Evolutionary conservation across 1,140 invertebrate genomes (phyloP), one percentile per base, ranked within the genome.

Genomic region (Cotesia typhae): DNA sequence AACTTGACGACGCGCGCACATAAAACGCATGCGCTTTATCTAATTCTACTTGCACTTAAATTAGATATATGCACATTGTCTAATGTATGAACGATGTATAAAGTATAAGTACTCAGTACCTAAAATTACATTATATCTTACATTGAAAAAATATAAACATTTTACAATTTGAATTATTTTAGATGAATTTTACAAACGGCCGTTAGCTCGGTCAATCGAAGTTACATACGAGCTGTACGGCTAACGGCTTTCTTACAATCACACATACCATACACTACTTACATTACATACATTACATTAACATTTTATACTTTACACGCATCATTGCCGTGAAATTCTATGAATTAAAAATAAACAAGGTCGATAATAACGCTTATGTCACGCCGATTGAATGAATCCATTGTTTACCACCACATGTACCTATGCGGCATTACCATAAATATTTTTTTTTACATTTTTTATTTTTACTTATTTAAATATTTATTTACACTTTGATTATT

Each of bases 21-120:
- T 28, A 47, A 61, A 38, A 47, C 64, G 38, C 38, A 47, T 47
- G 64, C 64, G 17, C 41, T 47, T 47, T 47, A 47, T 7, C n/a
- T 38, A 66, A 28, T 66, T 66, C 64, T 52, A 66, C 64, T 66
- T 17, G 17, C 10, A 66, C 64, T 66, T 38, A 47, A 66, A 66
- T 66, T 66, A 66, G 64, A 66, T 52, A 51, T 38, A 66, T 66
- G 38, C 17, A 66, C 5, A 47, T 51, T 20, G 17, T 9, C n/a
- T 55, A 9, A 59, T 59, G 28, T 28, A 28, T 28, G 28, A 28
- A 28, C 28, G 28, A 28, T 28, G 3, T 28, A 28, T 2, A 0
- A 28, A 28, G 28, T 28, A 28, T 28, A 28, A 28, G 3, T 28
- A 17, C 17, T 1, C 28, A 28, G 28, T 28, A 28, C 28, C 28